phyloP scores from a whole-genome alignment of 2,113 vertebrate genomes.

The Parus major region DNA sequence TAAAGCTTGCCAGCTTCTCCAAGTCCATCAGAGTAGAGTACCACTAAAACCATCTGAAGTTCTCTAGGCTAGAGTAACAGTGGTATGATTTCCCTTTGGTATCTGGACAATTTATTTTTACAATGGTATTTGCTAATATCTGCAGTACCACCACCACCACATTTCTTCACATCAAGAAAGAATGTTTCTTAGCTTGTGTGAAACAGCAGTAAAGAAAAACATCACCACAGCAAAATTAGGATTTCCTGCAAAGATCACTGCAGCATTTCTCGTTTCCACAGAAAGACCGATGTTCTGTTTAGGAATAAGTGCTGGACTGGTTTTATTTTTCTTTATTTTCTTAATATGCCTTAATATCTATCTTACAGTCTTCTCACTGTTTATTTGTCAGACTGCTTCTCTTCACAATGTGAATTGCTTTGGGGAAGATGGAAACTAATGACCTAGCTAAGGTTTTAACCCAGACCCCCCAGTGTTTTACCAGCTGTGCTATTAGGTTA shows the following conservation, averaged over 20 bases:
- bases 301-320: background rate
- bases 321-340: slow-evolving; percentile 40
- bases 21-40: background rate
- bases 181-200: background rate
- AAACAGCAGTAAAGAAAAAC: background rate
- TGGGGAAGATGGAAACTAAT: slow-evolving; percentile 73
- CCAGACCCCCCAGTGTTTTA: slow-evolving; percentile 53
- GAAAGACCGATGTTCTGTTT: slow-evolving; percentile 18
- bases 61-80: background rate
- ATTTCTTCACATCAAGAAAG: slow-evolving; percentile 23
- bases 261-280: background rate
- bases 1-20: background rate
- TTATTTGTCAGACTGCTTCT: slow-evolving; percentile 65
- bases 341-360: slow-evolving; percentile 46
- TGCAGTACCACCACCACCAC: background rate
- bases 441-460: slow-evolving; percentile 65
- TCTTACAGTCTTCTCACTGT: slow-evolving; percentile 34
- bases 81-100: background rate
- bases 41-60: background rate
- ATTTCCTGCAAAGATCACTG: background rate
- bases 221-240: background rate
- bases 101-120: slow-evolving; percentile 18
- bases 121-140: background rate
- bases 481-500: slow-evolving; percentile 75
- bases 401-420: slow-evolving; percentile 63